Percentiles rank a stretch among this genome's conserved stretches.
Evolutionary conservation across 2,888 invertebrate species (phyloP).

Genomic region (Chromoteleia sp.): DNA sequence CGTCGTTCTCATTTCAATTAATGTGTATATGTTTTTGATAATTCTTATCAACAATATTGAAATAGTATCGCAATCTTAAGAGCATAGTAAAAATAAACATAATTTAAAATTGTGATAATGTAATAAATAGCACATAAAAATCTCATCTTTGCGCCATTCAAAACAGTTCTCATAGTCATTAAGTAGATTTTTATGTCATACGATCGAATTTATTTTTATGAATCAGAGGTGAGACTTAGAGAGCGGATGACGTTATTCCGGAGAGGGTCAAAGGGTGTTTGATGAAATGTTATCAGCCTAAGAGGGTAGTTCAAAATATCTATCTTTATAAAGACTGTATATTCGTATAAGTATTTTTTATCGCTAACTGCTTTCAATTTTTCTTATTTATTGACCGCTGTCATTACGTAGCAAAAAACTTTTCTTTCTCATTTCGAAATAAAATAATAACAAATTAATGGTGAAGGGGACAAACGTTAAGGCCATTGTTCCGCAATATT

Average conservation of each 20-base stretch:
- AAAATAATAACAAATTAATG: constrained; percentile 3
- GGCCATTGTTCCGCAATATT: neutral
- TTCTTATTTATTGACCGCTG: constrained; percentile 1
- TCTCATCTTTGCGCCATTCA: neutral
- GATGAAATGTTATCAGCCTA: constrained; percentile 28
- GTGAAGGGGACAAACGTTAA: neutral
- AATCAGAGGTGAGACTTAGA: constrained; percentile 17
- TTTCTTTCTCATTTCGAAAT: neutral
- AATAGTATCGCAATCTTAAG: no score
- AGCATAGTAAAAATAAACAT: no score
- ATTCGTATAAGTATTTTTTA: constrained; percentile 16
- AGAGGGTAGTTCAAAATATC: constrained; percentile 12
- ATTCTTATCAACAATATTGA: no score
- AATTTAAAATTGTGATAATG: neutral
- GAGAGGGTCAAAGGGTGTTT: constrained; percentile 20
- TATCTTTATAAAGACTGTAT: constrained; percentile 12
- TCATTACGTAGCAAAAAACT: neutral
- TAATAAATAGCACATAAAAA: neutral
- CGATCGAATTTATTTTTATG: constrained; percentile 13
- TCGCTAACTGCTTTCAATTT: neutral
- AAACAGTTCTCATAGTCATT: constrained; percentile 20
- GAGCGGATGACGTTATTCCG: constrained; percentile 30
- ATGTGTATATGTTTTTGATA: no score
- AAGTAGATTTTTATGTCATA: constrained; percentile 31
- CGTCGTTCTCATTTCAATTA: no score